Evolutionary conservation across 2,797 vertebrate species (phyloP).

Genomic region (Mareca penelope): DNA sequence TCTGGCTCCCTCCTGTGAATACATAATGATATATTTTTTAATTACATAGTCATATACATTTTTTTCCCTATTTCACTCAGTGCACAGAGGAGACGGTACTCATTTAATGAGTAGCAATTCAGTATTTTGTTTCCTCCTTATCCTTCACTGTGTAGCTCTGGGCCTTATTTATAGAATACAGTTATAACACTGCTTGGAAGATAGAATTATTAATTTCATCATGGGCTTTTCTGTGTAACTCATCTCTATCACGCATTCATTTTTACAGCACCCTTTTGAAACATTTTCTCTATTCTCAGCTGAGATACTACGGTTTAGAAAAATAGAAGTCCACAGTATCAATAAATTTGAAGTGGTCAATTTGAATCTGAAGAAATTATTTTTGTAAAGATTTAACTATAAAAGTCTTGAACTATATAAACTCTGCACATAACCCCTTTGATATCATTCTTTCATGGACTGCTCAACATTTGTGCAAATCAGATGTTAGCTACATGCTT

Average conservation of each 20-base stretch:
- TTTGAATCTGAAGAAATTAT: constrained; percentile 24
- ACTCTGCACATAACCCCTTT: not conserved
- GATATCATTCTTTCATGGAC: not conserved
- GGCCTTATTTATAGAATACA: constrained; percentile 43
- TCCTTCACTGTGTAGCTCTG: constrained; percentile 23
- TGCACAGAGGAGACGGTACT: not conserved
- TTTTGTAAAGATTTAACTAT: constrained; percentile 6
- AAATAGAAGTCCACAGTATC: not conserved
- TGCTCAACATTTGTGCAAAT: not conserved
- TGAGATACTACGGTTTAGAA: not conserved
- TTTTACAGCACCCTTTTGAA: constrained; percentile 11
- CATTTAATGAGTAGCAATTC: constrained; percentile 34
- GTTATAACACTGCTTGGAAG: constrained; percentile 32
- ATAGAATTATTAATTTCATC: constrained; percentile 55
- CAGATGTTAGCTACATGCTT: not conserved
- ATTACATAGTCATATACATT: not conserved
- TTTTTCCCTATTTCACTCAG: not conserved
- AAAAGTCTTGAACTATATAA: not conserved
- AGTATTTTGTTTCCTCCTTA: constrained; percentile 37
- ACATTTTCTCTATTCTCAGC: not conserved
- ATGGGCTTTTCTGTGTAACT: constrained; percentile 20
- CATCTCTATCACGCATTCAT: constrained; percentile 9
- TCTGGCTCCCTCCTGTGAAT: not conserved
- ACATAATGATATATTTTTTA: constrained; percentile 31
- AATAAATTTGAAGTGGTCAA: constrained; percentile 4